Conservation (phyloP, 2,113 vertebrate species). For the Sialia sialis region DNA sequence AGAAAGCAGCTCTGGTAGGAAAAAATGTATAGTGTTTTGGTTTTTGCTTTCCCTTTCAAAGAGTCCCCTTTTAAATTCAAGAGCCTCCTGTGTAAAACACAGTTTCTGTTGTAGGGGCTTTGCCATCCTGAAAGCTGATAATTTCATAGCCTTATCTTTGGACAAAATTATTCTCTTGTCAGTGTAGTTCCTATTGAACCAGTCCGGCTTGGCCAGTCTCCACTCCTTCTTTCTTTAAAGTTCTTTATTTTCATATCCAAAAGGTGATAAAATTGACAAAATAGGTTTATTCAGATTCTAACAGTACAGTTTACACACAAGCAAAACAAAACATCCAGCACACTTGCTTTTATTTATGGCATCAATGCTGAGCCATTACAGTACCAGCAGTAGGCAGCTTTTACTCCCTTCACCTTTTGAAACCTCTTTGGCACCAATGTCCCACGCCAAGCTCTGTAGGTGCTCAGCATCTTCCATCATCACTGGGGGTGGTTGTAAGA, state of each 20-base stretch:
- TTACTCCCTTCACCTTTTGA: not conserved
- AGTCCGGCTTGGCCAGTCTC: conserved; percentile 46
- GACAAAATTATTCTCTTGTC: conserved; percentile 28
- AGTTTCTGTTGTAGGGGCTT: not conserved
- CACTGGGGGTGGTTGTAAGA: not conserved
- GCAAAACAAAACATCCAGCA: not conserved
- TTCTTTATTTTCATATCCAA: not conserved
- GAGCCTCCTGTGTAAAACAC: not conserved
- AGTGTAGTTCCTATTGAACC: conserved; percentile 9
- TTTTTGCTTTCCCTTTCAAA: not conserved
- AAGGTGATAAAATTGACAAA: not conserved
- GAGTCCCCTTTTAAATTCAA: not conserved
- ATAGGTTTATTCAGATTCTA: not conserved
- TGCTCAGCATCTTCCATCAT: not conserved
- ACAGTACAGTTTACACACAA: not conserved
- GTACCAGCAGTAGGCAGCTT: not conserved
- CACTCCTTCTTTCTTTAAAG: conserved; percentile 43
- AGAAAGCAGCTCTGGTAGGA: not conserved
- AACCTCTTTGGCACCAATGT: not conserved
- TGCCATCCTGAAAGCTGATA: not conserved
- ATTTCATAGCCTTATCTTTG: not conserved
- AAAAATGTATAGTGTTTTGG: not conserved
- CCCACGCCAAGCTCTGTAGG: not conserved
- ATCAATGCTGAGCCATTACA: not conserved
- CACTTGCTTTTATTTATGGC: not conserved